A percentile compares a stretch with the other conserved stretches of the same genome.
These are phyloP conservation scores for Eupelmus urozonus DNA, from an alignment of 2,888 invertebrate species.

Conservation along the genomic window DNA sequence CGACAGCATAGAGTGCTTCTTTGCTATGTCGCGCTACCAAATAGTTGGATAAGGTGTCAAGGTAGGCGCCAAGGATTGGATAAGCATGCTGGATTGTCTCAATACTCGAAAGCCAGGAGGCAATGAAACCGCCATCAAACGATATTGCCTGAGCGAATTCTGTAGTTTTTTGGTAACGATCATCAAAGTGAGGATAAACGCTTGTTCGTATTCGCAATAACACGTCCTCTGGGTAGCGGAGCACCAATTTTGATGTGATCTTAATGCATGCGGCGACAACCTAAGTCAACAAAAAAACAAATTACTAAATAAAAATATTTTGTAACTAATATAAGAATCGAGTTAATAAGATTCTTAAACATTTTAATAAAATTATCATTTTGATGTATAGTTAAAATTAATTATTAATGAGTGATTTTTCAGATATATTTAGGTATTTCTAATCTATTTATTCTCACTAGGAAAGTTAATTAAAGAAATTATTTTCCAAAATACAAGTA, in stretches of 20 bases:
- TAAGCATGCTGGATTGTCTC: conserved; percentile 75
- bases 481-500: not conserved
- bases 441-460: too few species aligned
- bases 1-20: conserved; percentile 73
- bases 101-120: conserved; percentile 75
- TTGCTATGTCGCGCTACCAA: conserved; percentile 71
- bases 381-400: too few species aligned
- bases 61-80: conserved; percentile 73
- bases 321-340: not conserved
- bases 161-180: conserved; percentile 71
- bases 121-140: conserved; percentile 74
- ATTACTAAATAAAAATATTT: not conserved
- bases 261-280: conserved; percentile 71
- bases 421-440: too few species aligned
- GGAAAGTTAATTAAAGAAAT: too few species aligned
- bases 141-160: conserved; percentile 74
- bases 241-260: conserved; percentile 72
- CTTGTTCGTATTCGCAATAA: conserved; percentile 72
- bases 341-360: not conserved
- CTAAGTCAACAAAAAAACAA: conserved; percentile 15
- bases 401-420: too few species aligned
- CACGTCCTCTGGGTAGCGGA: conserved; percentile 74
- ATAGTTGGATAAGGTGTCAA: conserved; percentile 74
- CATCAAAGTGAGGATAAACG: conserved; percentile 74
- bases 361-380: too few species aligned